These are phyloP conservation scores for Falco biarmicus DNA, from an alignment of 2,797 vertebrate species.

Conservation along the genomic window DNA sequence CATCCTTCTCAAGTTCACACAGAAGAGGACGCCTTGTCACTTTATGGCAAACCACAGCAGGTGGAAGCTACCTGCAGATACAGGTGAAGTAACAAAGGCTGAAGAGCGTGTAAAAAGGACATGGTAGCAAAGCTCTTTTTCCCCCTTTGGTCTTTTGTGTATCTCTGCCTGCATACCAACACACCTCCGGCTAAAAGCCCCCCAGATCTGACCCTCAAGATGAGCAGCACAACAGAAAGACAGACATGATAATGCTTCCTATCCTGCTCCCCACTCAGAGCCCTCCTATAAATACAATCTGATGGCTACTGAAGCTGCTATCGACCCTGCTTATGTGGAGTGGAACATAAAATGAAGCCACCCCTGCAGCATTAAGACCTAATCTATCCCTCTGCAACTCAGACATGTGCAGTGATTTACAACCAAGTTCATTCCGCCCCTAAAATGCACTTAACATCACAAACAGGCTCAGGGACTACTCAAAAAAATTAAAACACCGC, in stretches of 20 bases:
- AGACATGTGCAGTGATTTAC: constrained; percentile 14
- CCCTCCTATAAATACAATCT: not conserved
- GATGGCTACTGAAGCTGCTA: not conserved
- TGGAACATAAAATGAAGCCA: not conserved
- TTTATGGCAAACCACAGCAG: not conserved
- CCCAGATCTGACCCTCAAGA: not conserved
- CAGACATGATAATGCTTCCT: not conserved
- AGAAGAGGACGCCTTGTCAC: not conserved
- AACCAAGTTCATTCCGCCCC: not conserved
- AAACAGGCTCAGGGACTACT: not conserved
- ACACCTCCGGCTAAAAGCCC: not conserved
- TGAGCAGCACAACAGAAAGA: not conserved
- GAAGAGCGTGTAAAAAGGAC: not conserved
- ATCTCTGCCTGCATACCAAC: not conserved
- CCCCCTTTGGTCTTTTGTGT: too few relatives aligned
- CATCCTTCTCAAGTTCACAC: not conserved
- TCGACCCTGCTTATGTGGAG: not conserved
- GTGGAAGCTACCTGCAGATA: not conserved
- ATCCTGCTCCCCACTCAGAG: not conserved
- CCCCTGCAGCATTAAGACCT: not conserved
- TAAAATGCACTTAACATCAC: not conserved
- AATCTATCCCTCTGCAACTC: constrained; percentile 15
- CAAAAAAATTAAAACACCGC: not conserved
- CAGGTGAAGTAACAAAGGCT: not conserved
- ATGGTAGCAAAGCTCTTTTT: not conserved